phyloP scores from a whole-genome alignment of 2,113 vertebrate species.

The Sylvilagus bachmani region DNA sequence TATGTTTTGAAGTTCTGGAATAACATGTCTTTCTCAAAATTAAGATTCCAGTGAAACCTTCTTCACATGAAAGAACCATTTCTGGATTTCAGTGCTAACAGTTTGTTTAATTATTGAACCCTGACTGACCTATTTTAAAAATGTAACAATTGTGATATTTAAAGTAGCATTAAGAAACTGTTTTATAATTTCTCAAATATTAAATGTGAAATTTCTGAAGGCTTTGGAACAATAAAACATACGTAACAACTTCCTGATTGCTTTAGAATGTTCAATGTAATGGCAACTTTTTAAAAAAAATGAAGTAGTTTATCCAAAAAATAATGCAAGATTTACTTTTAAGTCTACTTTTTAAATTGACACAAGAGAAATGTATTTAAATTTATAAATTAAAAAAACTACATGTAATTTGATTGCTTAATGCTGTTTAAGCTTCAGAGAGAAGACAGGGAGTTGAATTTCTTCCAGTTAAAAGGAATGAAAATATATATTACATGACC shows the following conservation, averaged over 20 bases:
- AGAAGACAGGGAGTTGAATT: constrained; percentile 1
- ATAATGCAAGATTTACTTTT: background rate
- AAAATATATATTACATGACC: background rate
- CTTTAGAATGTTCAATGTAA: background rate
- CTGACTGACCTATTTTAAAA: constrained; percentile 8
- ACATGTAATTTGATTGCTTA: background rate
- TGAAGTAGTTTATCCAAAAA: background rate
- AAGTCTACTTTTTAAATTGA: background rate
- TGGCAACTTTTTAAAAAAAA: background rate
- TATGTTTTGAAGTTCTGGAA: background rate
- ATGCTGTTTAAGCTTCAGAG: background rate
- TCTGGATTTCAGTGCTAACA: background rate
- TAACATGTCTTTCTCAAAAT: constrained; percentile 17
- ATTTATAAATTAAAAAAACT: constrained; percentile 10
- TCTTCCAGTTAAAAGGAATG: background rate
- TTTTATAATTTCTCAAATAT: constrained; percentile 22
- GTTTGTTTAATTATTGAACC: background rate
- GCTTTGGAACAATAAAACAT: background rate
- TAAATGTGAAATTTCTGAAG: background rate
- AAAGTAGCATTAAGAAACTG: background rate
- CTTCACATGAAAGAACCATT: background rate
- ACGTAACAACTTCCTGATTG: background rate
- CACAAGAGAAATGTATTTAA: background rate
- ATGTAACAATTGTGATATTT: background rate
- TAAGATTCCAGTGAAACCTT: background rate